Evolutionary conservation across 1,140 invertebrate species (phyloP).

Genomic region (Drosophila rufa): DNA sequence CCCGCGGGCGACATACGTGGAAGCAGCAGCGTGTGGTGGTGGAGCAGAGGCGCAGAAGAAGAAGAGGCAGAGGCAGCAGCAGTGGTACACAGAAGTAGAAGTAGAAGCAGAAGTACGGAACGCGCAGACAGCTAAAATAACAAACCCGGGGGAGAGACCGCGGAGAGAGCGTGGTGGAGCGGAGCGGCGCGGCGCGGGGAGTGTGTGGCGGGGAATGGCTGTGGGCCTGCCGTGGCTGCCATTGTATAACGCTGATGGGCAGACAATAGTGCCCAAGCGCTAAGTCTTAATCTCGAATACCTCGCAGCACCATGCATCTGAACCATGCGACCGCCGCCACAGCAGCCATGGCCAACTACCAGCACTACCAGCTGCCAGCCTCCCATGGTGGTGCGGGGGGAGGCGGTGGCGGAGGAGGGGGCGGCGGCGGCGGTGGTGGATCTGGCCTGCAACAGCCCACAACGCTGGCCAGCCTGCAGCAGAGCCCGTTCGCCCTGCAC

Average conservation of each 20-base stretch:
- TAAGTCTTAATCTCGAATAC: constrained; percentile 66
- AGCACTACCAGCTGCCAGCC: constrained; percentile 76
- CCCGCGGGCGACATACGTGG: constrained; percentile 60
- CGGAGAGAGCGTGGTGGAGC: constrained; percentile 37
- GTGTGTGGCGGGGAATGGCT: constrained; percentile 57
- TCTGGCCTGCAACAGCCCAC: constrained; percentile 69
- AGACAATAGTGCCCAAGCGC: constrained; percentile 63
- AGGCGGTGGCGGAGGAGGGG: constrained; percentile 18
- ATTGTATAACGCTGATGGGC: constrained; percentile 76
- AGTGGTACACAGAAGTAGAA: constrained; percentile 58
- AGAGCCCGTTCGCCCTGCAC: constrained; percentile 76
- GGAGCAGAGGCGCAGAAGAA: constrained; percentile 46
- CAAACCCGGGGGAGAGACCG: constrained; percentile 49
- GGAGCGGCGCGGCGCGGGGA: neutral
- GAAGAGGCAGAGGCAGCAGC: constrained; percentile 38
- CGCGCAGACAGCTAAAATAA: constrained; percentile 79
- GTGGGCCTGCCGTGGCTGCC: constrained; percentile 44
- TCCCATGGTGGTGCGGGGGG: constrained; percentile 58
- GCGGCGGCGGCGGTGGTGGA: constrained; percentile 37
- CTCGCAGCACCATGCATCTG: constrained; percentile 78
- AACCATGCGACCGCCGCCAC: constrained; percentile 81
- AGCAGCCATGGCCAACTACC: constrained; percentile 82
- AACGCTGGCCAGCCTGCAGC: constrained; percentile 72
- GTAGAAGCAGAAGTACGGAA: constrained; percentile 41
- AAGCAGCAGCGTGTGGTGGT: constrained; percentile 64